Evolutionary conservation across 2,888 invertebrate species (phyloP), one percentile per base, ranked within the genome.

Genomic region (Chaitophorus viminalis): DNA sequence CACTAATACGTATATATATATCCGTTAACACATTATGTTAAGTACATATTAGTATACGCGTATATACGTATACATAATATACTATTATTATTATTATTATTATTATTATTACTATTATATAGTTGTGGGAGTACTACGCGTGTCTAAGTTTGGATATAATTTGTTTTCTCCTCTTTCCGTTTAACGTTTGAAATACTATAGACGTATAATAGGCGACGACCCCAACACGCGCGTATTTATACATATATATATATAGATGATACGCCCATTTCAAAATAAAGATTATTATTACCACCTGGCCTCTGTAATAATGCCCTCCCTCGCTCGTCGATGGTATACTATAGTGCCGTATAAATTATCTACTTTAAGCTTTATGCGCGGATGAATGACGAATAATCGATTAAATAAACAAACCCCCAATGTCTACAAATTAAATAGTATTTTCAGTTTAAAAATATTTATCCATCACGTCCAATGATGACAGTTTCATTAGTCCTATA

Each of bases 131-230:
- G 39, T 52, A 25, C n/a, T n/a, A n/a, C 21, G 31, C 39, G 79
- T 33, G 36, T 81, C 39, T 39, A 81, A 81, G 79, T 81, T 81
- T 68, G 65, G 79, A 81, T 39, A 81, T 68, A 39, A 81, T 81
- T 81, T 31, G 39, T 81, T 70, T 39, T 81, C 39, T 29, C 29
- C 6, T 81, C 68, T 46, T 68, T 31, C 46, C 46, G 29, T 81
- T 81, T 81, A 31, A 46, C 68, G 68, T 81, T 68, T 68, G 29
- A 68, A 54, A 18, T 25, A 60, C 2, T 21, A 3, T 60, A 60
- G 5, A 60, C 46, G 14, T 46, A n/a, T n/a, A 46, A 29, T 65
- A 79, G n/a, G 60, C 17, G 21, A 46, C 29, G 25, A 29, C 9
- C 29, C 29, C 14, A 14, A 46, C 46, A 14, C n/a, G 36, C n/a